Conservation (phyloP, 2,888 invertebrate genomes). For the Oscheius onirici region DNA sequence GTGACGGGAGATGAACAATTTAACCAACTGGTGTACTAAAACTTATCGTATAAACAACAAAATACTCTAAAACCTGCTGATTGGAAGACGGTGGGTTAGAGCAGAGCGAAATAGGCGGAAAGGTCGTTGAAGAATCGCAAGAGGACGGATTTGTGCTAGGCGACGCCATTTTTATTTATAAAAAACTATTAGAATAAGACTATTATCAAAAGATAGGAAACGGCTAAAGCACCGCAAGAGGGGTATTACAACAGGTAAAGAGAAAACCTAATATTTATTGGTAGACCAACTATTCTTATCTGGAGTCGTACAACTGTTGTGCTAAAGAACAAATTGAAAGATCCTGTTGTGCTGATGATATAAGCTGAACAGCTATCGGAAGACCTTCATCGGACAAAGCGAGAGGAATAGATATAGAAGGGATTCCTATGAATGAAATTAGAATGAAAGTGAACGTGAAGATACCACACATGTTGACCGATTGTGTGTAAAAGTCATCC, state of each 20-base stretch:
- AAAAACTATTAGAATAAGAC: not conserved
- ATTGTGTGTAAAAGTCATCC: conserved; percentile 90
- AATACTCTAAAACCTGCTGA: not conserved
- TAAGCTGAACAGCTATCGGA: conserved; percentile 65
- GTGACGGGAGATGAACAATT: conserved; percentile 26
- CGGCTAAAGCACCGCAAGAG: not conserved
- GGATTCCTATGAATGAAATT: conserved; percentile 50
- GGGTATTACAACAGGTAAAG: not conserved
- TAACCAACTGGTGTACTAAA: conserved; percentile 1
- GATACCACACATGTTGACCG: conserved; percentile 91
- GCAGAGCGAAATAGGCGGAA: not conserved
- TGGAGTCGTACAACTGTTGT: conserved; percentile 27
- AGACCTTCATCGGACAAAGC: conserved; percentile 39
- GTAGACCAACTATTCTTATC: not conserved
- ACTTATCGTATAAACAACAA: not conserved
- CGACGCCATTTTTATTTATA: not conserved
- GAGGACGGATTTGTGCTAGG: conserved; percentile 34
- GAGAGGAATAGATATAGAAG: conserved; percentile 66
- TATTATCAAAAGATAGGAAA: not conserved
- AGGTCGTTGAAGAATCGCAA: conserved; percentile 16
- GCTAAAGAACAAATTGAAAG: conserved; percentile 44
- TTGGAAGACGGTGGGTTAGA: not conserved
- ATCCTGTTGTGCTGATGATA: conserved; percentile 43
- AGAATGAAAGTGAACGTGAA: not conserved
- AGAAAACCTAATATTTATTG: not conserved